Evolutionary conservation across 2,797 vertebrate genomes (phyloP).

Genomic region (Hoplostethus mediterraneus): DNA sequence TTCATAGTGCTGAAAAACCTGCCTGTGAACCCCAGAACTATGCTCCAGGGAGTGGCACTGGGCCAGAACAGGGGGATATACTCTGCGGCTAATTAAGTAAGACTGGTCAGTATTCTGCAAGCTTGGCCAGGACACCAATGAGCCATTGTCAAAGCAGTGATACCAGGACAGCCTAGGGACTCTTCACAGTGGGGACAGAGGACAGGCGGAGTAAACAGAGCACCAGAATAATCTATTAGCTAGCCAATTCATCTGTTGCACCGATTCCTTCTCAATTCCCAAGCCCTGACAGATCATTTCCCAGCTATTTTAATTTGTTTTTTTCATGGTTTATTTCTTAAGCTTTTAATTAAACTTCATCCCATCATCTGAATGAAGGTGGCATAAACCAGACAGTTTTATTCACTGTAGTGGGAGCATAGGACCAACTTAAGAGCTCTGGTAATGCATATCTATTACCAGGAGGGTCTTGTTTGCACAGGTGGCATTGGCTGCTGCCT

Average conservation of each 20-base stretch:
- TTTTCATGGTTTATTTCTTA: constrained; percentile 29
- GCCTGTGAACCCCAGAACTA: constrained; percentile 84
- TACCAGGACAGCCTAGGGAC: constrained; percentile 52
- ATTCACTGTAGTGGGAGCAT: constrained; percentile 60
- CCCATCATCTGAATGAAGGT: no score
- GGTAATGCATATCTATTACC: constrained; percentile 69
- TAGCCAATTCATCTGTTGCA: constrained; percentile 41
- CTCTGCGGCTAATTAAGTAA: constrained; percentile 82
- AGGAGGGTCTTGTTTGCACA: constrained; percentile 82
- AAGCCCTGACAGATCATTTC: constrained; percentile 5
- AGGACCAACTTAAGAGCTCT: constrained; percentile 53
- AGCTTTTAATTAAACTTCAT: constrained; percentile 16
- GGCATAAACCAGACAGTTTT: constrained; percentile 46
- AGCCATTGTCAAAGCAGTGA: constrained; percentile 71
- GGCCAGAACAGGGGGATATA: constrained; percentile 75
- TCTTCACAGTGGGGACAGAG: constrained; percentile 35
- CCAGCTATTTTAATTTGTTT: constrained; percentile 40
- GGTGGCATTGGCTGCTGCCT: constrained; percentile 79
- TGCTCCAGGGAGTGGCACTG: constrained; percentile 82
- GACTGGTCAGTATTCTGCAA: constrained; percentile 70
- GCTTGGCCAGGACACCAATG: constrained; percentile 76
- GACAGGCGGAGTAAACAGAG: constrained; percentile 18
- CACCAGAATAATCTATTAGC: constrained; percentile 41
- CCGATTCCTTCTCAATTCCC: constrained; percentile 19
- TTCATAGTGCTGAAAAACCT: constrained; percentile 84